phyloP scores from a whole-genome alignment of 64 coral and sea anemone species.

The Acropora tenuis region DNA sequence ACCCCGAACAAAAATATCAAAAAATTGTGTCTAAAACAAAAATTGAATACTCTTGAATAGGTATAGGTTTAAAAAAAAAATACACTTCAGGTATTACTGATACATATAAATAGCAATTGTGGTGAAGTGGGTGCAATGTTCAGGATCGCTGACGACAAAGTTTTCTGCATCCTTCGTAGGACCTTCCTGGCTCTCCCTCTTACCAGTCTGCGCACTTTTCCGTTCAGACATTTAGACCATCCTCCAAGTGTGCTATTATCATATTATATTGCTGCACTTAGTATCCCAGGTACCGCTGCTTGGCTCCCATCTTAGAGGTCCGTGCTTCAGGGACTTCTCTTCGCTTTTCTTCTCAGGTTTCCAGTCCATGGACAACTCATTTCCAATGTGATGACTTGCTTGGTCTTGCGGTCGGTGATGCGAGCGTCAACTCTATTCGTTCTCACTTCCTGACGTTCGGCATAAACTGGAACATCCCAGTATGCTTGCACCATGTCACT shows the following conservation, averaged over 20 bases:
- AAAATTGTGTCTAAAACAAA: too few species aligned
- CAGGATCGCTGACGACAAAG: not conserved
- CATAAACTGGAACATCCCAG: not conserved
- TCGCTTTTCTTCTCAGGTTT: not conserved
- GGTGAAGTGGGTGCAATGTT: not conserved
- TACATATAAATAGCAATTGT: too few species aligned
- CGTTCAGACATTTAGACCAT: not conserved
- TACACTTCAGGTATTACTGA: too few species aligned
- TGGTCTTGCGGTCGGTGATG: not conserved
- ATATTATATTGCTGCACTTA: not conserved
- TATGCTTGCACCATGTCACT: not conserved
- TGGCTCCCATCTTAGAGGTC: not conserved
- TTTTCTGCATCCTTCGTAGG: too few species aligned
- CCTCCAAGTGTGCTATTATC: not conserved
- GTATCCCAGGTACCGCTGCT: not conserved
- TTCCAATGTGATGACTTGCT: not conserved
- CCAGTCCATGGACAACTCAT: constrained; percentile 8
- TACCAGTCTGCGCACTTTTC: not conserved
- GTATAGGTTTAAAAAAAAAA: too few species aligned
- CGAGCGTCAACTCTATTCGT: constrained; percentile 2
- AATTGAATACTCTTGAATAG: too few species aligned
- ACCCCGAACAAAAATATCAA: too few species aligned
- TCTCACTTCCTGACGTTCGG: not conserved
- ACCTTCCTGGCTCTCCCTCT: not conserved
- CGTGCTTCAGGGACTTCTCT: not conserved